phyloP scores from a whole-genome alignment of 2,888 invertebrate species.

The Acronicta leporina region DNA sequence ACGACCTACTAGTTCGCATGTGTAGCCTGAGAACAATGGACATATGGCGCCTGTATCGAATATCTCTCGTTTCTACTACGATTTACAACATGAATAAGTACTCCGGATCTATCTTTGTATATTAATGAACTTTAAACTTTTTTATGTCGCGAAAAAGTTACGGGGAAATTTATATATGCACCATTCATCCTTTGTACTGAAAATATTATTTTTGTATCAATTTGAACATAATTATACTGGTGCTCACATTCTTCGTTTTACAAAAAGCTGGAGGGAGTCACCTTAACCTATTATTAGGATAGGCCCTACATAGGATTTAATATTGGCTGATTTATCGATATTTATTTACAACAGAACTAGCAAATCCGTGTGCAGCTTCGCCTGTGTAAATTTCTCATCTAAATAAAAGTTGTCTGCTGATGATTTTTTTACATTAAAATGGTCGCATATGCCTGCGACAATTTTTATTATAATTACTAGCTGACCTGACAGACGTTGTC shows the following conservation, averaged over 20 bases:
- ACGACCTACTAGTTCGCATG: constrained; percentile 70
- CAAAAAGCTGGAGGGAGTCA: too few relatives aligned
- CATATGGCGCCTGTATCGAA: constrained; percentile 56
- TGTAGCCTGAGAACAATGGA: constrained; percentile 66
- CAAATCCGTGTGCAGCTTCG: too few relatives aligned
- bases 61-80: constrained; percentile 54
- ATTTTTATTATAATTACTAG: too few relatives aligned
- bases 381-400: too few relatives aligned
- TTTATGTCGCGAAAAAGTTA: constrained; percentile 46
- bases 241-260: not conserved
- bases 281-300: too few relatives aligned
- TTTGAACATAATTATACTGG: not conserved
- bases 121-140: constrained; percentile 46
- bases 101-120: constrained; percentile 46
- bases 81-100: constrained; percentile 47
- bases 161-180: constrained; percentile 21
- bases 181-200: constrained; percentile 4
- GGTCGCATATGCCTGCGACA: too few relatives aligned
- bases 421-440: too few relatives aligned
- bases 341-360: not conserved
- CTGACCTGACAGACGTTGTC: too few relatives aligned
- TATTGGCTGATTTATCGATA: constrained; percentile 22
- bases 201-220: not conserved
- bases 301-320: too few relatives aligned
- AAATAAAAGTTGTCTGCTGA: too few relatives aligned